These are phyloP conservation scores for Zygaena filipendulae DNA, from an alignment of 2,888 invertebrate species.

Conservation along the genomic window DNA sequence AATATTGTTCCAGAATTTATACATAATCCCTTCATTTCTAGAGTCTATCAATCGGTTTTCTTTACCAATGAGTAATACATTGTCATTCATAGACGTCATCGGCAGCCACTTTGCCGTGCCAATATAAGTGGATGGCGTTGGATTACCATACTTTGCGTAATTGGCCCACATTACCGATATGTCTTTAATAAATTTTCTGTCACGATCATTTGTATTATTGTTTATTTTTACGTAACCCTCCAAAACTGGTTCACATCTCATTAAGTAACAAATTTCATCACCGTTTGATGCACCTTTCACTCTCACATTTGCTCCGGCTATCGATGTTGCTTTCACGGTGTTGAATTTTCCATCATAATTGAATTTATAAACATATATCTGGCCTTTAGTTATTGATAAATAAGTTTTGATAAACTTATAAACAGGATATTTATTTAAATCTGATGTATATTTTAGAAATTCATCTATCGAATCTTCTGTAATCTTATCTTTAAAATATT, in stretches of 20 bases:
- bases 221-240: slow-evolving; percentile 35
- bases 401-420: slow-evolving; percentile 43
- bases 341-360: slow-evolving; percentile 51
- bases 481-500: slow-evolving; percentile 38
- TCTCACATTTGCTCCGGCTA: slow-evolving; percentile 24
- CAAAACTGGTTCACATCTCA: slow-evolving; percentile 51
- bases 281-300: slow-evolving; percentile 55
- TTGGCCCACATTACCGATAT: slow-evolving; percentile 56
- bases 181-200: slow-evolving; percentile 40
- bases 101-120: slow-evolving; percentile 35
- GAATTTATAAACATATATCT: slow-evolving; percentile 53
- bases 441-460: slow-evolving; percentile 48
- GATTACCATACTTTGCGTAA: slow-evolving; percentile 54
- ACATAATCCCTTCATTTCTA: slow-evolving; percentile 32
- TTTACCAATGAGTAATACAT: slow-evolving; percentile 33
- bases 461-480: slow-evolving; percentile 32
- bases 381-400: slow-evolving; percentile 22
- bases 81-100: slow-evolving; percentile 28
- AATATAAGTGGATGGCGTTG: slow-evolving; percentile 27
- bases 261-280: slow-evolving; percentile 57
- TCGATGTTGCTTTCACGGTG: slow-evolving; percentile 37
- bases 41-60: slow-evolving; percentile 24
- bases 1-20: slow-evolving; percentile 41
- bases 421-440: slow-evolving; percentile 50
- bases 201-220: slow-evolving; percentile 25